Evolutionary conservation across 2,888 invertebrate genomes (phyloP).

Genomic region (Rhimphoctona megacephalus): DNA sequence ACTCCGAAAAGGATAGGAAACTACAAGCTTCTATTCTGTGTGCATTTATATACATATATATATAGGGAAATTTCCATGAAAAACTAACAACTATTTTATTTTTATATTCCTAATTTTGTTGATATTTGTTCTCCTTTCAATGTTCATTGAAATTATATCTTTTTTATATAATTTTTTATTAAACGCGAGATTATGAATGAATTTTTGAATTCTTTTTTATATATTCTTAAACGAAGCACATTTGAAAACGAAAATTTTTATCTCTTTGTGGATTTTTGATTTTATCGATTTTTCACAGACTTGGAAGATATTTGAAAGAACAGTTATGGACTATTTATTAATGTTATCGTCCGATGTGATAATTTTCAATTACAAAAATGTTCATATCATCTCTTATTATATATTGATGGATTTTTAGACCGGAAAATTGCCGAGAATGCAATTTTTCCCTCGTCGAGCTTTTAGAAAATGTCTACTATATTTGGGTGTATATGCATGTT

Average conservation of each 20-base stretch:
- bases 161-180: too few species aligned
- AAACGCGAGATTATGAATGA: too few species aligned
- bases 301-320: too few species aligned
- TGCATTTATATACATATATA: background rate
- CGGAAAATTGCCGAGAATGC: background rate
- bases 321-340: too few species aligned
- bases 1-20: constrained; percentile 31
- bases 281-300: too few species aligned
- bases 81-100: background rate
- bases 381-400: background rate
- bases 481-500: background rate
- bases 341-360: background rate
- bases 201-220: too few species aligned
- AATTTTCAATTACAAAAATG: background rate
- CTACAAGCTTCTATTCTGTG: background rate
- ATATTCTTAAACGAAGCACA: too few species aligned
- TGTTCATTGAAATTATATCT: background rate
- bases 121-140: background rate
- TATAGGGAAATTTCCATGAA: background rate
- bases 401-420: background rate
- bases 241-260: too few species aligned
- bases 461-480: background rate
- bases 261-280: too few species aligned
- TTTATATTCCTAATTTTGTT: background rate
- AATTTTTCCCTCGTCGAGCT: background rate